Conservation (phyloP, 2,888 invertebrate species). For the Archips crataeganus region DNA sequence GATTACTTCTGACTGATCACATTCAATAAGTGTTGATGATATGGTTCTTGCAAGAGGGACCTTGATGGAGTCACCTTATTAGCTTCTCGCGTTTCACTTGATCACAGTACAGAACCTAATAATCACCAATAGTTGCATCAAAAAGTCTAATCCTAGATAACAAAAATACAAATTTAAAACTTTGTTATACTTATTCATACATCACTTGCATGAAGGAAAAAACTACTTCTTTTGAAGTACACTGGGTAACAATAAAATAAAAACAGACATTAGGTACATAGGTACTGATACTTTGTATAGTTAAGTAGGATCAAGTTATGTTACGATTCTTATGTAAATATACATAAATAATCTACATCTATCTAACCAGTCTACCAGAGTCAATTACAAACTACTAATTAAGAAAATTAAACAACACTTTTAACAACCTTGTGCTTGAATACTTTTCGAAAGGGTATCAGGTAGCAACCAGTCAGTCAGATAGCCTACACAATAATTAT, state of each 20-base stretch:
- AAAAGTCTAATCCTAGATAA: slow-evolving; percentile 10
- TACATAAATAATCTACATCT: slow-evolving; percentile 31
- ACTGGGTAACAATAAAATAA: slow-evolving; percentile 32
- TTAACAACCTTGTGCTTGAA: slow-evolving; percentile 45
- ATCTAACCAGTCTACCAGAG: slow-evolving; percentile 39
- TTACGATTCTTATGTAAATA: slow-evolving; percentile 11
- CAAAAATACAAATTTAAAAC: slow-evolving; percentile 29
- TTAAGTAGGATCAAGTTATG: slow-evolving; percentile 25
- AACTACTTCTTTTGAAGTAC: slow-evolving; percentile 17
- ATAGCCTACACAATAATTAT: slow-evolving; percentile 30
- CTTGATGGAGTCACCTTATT: slow-evolving; percentile 4
- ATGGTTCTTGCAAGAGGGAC: slow-evolving; percentile 37
- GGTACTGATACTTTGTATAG: slow-evolving; percentile 27
- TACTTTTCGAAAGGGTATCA: slow-evolving; percentile 45
- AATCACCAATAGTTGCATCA: slow-evolving; percentile 20
- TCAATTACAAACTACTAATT: slow-evolving; percentile 25
- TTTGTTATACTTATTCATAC: slow-evolving; percentile 11
- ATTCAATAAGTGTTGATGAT: slow-evolving; percentile 23
- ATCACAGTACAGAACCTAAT: slow-evolving; percentile 15
- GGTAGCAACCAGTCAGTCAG: slow-evolving; percentile 37
- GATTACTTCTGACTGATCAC: slow-evolving; percentile 30
- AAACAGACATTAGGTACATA: slow-evolving; percentile 18
- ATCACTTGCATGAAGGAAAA: neutral
- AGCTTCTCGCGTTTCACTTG: slow-evolving; percentile 13
- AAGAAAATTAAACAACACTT: slow-evolving; percentile 43